A percentile compares a stretch with the other conserved stretches of the same genome.
Conservation (phyloP, 2,888 invertebrate species). For the Erpobdella octoculata region DNA sequence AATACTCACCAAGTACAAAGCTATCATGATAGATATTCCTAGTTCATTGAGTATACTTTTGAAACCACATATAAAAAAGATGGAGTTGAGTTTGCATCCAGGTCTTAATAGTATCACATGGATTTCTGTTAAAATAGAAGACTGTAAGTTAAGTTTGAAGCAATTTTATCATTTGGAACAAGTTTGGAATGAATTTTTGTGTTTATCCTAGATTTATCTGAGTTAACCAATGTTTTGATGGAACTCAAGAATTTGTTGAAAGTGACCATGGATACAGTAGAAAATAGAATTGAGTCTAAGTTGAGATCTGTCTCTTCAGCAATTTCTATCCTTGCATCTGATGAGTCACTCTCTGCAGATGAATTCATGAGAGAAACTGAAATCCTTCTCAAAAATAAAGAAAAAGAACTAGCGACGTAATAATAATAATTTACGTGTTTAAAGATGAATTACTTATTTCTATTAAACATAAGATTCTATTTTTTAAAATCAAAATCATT, state of each 20-base stretch:
- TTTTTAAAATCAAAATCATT: not conserved
- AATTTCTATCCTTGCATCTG: slow-evolving; percentile 71
- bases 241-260: slow-evolving; percentile 48
- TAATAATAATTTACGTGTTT: not conserved
- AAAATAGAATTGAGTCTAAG: slow-evolving; percentile 79
- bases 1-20: slow-evolving; percentile 50
- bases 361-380: slow-evolving; percentile 76
- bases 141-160: slow-evolving; percentile 56
- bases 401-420: slow-evolving; percentile 52
- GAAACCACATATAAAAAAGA: slow-evolving; percentile 76
- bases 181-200: not conserved
- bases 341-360: slow-evolving; percentile 76
- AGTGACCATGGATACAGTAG: slow-evolving; percentile 78
- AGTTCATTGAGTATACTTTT: slow-evolving; percentile 80
- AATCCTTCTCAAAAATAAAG: slow-evolving; percentile 51
- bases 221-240: slow-evolving; percentile 44
- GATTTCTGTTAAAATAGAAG: slow-evolving; percentile 61
- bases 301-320: slow-evolving; percentile 78
- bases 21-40: slow-evolving; percentile 53
- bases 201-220: slow-evolving; percentile 43
- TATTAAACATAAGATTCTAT: not conserved
- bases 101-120: slow-evolving; percentile 76
- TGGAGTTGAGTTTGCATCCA: slow-evolving; percentile 70
- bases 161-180: not conserved
- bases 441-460: not conserved